Evolutionary conservation across 2,888 invertebrate species (phyloP), one percentile per base, ranked within the genome.

Genomic region (Hydraecia micacea): DNA sequence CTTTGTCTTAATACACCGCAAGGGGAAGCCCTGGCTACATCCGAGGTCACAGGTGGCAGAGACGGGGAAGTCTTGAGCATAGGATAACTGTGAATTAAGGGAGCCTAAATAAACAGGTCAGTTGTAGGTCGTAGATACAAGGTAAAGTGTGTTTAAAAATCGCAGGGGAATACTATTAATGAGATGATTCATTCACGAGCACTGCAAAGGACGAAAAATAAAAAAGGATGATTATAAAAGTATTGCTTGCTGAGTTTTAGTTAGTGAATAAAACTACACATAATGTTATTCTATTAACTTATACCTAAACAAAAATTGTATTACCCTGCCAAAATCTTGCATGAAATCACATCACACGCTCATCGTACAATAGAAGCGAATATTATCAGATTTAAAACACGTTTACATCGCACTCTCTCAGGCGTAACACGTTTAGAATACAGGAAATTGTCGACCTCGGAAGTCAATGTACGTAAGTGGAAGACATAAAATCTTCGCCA

Each of bases 381-480:
- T 73, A 70, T 78, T 65, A 77, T 75, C 65, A 66, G 74, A 84
- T 84, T 84, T 79, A 42, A 84, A 86, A 89, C 86, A 88, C 90
- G 85, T 89, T 88, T 81, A 76, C 84, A 77, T 87, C 75, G 79
- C 88, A 86, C 87, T 86, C 84, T 73, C 73, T 78, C 67, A 76
- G 69, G 85, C 86, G 81, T 92, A 88, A 91, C 91, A 91, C 90
- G 92, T 91, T 92, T 92, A 91, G 91, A 92, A 93, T 93, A 91
- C 91, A 91, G 91, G 91, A 92, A 92, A 93, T 92, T 91, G 91
- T 91, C 92, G 90, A 92, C 92, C 92, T 93, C 93, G 91, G 92
- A 93, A 94, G 93, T 94, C 94, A 94, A 93, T 94, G 93, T 93
- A 91, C 93, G 93, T 95, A 95, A 94, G 94, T 94, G 93, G 93